These are phyloP conservation scores for Mesorhabditis sp. DNA, from an alignment of 2,888 invertebrate genomes.

Conservation along the genomic window DNA sequence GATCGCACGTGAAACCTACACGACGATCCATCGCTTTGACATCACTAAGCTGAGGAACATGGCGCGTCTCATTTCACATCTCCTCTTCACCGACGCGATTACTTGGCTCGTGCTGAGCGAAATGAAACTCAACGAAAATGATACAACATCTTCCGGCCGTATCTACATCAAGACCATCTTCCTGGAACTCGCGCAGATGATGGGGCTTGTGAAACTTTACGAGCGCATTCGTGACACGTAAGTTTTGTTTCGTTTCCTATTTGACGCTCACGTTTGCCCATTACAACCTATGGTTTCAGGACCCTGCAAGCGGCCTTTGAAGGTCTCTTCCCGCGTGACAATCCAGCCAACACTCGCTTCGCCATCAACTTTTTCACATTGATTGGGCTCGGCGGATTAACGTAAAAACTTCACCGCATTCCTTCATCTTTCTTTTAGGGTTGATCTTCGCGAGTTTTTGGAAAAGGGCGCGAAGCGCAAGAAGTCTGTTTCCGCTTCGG, in stretches of 20 bases:
- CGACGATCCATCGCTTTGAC: constrained; percentile 84
- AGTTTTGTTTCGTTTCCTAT: constrained; percentile 60
- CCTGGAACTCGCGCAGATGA: constrained; percentile 85
- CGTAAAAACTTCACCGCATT: constrained; percentile 64
- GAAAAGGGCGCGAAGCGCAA: constrained; percentile 37
- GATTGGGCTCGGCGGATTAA: constrained; percentile 90
- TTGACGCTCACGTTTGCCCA: not conserved
- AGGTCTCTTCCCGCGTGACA: constrained; percentile 89
- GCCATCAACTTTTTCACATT: constrained; percentile 96
- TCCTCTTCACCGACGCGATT: constrained; percentile 91
- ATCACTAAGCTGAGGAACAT: constrained; percentile 92
- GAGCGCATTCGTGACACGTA: constrained; percentile 82
- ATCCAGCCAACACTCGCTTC: constrained; percentile 91
- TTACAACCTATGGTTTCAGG: constrained; percentile 63
- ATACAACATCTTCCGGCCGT: constrained; percentile 92
- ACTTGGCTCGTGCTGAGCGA: constrained; percentile 83
- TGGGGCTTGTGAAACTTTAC: constrained; percentile 88
- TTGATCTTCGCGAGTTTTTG: constrained; percentile 51
- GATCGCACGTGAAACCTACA: constrained; percentile 89
- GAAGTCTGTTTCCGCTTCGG: constrained; percentile 20
- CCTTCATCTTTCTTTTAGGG: constrained; percentile 23
- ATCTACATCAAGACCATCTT: constrained; percentile 97
- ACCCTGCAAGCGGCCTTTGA: constrained; percentile 80
- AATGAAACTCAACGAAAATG: constrained; percentile 88
- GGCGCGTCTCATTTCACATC: constrained; percentile 92